phyloP scores from a whole-genome alignment of 2,888 invertebrate species.

The Xestobium rufovillosum region DNA sequence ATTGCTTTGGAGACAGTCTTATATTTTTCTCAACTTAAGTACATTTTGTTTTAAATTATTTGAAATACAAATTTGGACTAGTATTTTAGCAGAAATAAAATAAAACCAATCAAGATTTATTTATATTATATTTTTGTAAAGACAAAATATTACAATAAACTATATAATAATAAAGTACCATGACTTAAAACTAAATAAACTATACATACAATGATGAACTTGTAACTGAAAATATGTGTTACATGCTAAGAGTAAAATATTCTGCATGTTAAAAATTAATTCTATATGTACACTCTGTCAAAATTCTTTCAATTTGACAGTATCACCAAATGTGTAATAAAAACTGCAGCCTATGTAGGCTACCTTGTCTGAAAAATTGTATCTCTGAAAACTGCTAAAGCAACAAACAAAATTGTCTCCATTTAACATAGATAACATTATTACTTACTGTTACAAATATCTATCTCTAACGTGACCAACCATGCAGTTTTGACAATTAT shows the following conservation, averaged over 20 bases:
- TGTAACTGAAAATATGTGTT: constrained; percentile 1
- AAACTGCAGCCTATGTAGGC: too few species aligned
- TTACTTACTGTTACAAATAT: constrained; percentile 18
- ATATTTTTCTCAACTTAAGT: too few species aligned
- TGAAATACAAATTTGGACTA: too few species aligned
- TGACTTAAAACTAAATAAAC: constrained; percentile 36
- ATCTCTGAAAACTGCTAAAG: background rate
- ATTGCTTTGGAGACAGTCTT: too few species aligned
- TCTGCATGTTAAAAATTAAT: constrained; percentile 33
- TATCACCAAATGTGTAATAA: constrained; percentile 27
- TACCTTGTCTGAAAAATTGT: too few species aligned
- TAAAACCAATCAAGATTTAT: constrained; percentile 1
- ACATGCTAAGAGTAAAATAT: constrained; percentile 30
- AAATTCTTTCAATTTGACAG: constrained; percentile 28
- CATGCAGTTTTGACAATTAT: constrained; percentile 31
- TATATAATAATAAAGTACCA: constrained; percentile 37
- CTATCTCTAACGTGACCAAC: constrained; percentile 23
- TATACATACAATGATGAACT: constrained; percentile 34
- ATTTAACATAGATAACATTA: constrained; percentile 28
- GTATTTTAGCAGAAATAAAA: too few species aligned
- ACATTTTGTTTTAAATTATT: too few species aligned
- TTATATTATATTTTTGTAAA: constrained; percentile 33
- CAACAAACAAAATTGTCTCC: constrained; percentile 26
- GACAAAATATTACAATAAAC: constrained; percentile 40
- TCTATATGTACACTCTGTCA: constrained; percentile 33